Conservation (phyloP, 2,888 invertebrate genomes). For the Limnephilus marmoratus region DNA sequence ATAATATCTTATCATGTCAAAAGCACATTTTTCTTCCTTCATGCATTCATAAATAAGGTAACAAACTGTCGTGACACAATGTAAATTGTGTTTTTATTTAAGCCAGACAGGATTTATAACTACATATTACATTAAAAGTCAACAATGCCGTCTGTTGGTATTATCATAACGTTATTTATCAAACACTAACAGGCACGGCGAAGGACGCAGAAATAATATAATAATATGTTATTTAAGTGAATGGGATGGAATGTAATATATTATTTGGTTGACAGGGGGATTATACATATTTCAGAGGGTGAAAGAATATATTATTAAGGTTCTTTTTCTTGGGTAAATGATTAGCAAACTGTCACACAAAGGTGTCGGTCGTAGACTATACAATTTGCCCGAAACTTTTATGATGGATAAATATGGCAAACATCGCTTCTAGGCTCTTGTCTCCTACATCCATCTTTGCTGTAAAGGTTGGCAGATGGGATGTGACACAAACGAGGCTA, state of each 20-base stretch:
- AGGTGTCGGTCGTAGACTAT: not conserved
- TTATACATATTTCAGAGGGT: not conserved
- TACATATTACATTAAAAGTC: not conserved
- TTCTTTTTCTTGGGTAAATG: not conserved
- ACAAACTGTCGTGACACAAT: constrained; percentile 18
- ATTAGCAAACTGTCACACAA: constrained; percentile 2
- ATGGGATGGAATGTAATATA: constrained; percentile 2
- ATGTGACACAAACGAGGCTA: not conserved
- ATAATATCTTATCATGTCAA: not conserved
- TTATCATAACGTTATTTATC: not conserved
- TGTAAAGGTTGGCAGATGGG: not conserved
- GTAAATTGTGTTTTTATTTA: constrained; percentile 8
- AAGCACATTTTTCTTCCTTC: not conserved
- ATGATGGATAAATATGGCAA: not conserved
- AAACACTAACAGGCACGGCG: not conserved
- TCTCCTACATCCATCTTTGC: not conserved
- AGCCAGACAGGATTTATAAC: not conserved
- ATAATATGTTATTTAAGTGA: constrained; percentile 2
- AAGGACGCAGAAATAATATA: not conserved
- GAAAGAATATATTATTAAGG: constrained; percentile 2
- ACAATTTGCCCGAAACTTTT: not conserved
- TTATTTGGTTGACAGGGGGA: not conserved
- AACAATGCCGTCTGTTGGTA: not conserved
- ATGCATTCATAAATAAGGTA: constrained; percentile 11
- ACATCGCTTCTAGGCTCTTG: not conserved